Evolutionary conservation across 2,113 vertebrate species (phyloP).

Genomic region (human (Homo sapiens)): DNA sequence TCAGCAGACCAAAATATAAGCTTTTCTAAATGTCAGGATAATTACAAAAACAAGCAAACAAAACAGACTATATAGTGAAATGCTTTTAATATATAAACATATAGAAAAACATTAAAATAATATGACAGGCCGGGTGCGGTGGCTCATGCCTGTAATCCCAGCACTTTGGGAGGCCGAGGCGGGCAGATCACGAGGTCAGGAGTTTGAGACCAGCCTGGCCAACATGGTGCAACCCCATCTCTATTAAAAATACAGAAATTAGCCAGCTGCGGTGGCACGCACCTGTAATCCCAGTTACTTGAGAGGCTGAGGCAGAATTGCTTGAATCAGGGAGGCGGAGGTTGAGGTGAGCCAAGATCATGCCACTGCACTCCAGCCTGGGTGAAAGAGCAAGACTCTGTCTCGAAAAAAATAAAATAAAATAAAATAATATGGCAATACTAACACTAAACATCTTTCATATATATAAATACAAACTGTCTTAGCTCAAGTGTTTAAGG

Average conservation of each 20-base stretch:
- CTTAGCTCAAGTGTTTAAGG: conserved; percentile 22
- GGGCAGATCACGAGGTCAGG: too few relatives aligned
- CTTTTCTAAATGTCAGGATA: conserved; percentile 19
- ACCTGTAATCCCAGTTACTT: too few relatives aligned
- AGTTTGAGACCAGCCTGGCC: too few relatives aligned
- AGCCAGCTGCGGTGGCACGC: too few relatives aligned
- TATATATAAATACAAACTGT: conserved; percentile 22
- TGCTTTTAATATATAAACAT: conserved; percentile 28
- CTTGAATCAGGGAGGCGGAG: too few relatives aligned
- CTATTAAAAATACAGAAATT: too few relatives aligned
- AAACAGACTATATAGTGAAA: neutral
- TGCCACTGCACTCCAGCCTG: neutral
- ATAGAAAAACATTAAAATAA: neutral
- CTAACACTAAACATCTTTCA: conserved; percentile 28
- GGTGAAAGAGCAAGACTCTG: neutral
- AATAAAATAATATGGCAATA: conserved; percentile 31
- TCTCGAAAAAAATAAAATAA: neutral
- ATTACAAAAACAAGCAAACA: neutral
- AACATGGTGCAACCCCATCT: too few relatives aligned
- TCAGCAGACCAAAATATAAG: conserved; percentile 25
- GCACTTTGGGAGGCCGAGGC: too few relatives aligned
- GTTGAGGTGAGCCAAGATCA: too few relatives aligned
- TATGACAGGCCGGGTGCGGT: too few relatives aligned
- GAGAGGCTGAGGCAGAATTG: too few relatives aligned
- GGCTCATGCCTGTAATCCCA: too few relatives aligned